These are phyloP conservation scores for Syngnathus typhle DNA, from an alignment of 2,113 vertebrate genomes.

Conservation along the genomic window DNA sequence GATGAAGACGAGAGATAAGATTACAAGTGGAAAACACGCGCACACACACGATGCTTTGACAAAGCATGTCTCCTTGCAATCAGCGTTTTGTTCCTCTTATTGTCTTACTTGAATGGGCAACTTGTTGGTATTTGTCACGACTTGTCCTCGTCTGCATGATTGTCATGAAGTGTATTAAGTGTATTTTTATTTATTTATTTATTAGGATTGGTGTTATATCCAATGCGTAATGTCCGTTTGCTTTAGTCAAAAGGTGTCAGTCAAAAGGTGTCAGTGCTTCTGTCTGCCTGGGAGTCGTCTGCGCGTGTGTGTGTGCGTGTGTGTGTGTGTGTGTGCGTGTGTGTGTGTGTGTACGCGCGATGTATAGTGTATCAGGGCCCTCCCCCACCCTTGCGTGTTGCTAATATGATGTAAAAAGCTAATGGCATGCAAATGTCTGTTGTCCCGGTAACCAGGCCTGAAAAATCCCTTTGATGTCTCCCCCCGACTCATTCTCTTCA, in stretches of 20 bases:
- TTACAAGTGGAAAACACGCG: slow-evolving; percentile 33
- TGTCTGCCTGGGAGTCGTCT: slow-evolving; percentile 67
- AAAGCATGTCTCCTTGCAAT: not conserved
- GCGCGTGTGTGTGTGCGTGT: slow-evolving; percentile 45
- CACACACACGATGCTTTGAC: not conserved
- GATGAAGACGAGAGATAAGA: slow-evolving; percentile 58
- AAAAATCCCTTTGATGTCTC: slow-evolving; percentile 83
- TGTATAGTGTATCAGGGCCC: slow-evolving; percentile 50
- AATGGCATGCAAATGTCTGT: slow-evolving; percentile 83
- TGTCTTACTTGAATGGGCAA: not conserved
- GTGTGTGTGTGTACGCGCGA: not conserved
- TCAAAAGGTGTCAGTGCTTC: slow-evolving; percentile 35
- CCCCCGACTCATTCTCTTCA: slow-evolving; percentile 78
- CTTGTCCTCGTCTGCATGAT: not conserved
- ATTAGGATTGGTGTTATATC: not conserved
- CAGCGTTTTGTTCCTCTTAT: not conserved
- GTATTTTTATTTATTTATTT: not conserved
- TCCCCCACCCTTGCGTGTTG: slow-evolving; percentile 64
- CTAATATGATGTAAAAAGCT: slow-evolving; percentile 83
- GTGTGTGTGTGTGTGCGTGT: slow-evolving; percentile 39
- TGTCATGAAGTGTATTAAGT: not conserved
- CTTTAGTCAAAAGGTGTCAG: no score
- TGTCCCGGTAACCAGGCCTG: slow-evolving; percentile 79
- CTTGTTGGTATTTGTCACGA: not conserved
- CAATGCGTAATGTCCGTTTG: not conserved